Evolutionary conservation across 1,140 invertebrate species (phyloP), one percentile per base, ranked within the genome.

Genomic region (Achatina immaculata): DNA sequence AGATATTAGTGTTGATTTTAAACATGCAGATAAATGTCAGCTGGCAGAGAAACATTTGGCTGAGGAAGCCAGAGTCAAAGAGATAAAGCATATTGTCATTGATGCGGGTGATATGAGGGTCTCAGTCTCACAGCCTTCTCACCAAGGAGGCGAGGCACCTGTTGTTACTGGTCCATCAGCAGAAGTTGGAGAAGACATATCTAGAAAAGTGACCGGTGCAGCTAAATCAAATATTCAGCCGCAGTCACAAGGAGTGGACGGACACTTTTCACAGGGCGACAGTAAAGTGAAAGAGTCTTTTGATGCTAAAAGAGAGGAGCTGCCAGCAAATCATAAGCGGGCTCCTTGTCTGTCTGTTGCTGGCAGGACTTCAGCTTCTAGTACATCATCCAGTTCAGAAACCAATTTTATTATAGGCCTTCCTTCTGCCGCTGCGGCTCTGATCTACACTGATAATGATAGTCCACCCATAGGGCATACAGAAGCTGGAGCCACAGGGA

Each of bases 341-440:
- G 69, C 69, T 72, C 36, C 72, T 16, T 45, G 11, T 14, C 24
- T 48, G 24, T 48, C 72, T 16, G 72, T 34, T 9, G 21, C 72
- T 19, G 42, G 45, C n/a, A 14, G 43, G 24, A 38, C 3, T 14
- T 6, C 43, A 24, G 31, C 69, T 9, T 21, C 40, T 14, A 45
- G 45, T 34, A 58, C 69, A 1, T n/a, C n/a, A n/a, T 58, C 40
- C 81, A 68, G 40, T 24, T 51, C 40, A 24, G 45, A 45, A 7
- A 74, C 69, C 4, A 74, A 78, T 19, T 74, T 79, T 31, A 78
- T 81, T 34, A 65, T 86, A 55, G 86, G 86, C 65, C 80, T 83
- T 14, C 85, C 85, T 7, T 87, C 86, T 45, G 83, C 85, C 4
- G 86, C 86, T 24, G 86, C 86, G 31, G 84, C 82, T 1, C 83